phyloP scores from a whole-genome alignment of 2,797 vertebrate genomes.

The Cuniculus paca region DNA sequence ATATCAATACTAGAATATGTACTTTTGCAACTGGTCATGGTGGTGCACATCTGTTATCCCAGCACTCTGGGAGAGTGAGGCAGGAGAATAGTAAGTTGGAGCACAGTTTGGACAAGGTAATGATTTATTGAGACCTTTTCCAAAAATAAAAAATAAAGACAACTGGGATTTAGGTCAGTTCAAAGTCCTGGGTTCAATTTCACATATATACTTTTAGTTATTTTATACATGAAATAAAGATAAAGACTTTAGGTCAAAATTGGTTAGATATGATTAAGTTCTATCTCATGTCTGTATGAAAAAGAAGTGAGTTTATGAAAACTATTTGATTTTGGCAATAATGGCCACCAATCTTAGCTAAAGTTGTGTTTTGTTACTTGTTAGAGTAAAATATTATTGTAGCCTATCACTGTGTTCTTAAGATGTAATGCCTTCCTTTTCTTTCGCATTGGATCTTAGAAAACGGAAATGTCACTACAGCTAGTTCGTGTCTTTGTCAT shows the following conservation, averaged over 20 bases:
- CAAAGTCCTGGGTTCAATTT: not conserved
- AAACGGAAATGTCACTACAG: not conserved
- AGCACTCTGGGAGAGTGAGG: not conserved
- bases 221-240: constrained; percentile 21
- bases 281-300: not conserved
- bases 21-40: not conserved
- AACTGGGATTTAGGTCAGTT: not conserved
- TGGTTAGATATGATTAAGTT: not conserved
- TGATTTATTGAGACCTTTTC: not conserved
- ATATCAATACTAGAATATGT: not conserved
- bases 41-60: not conserved
- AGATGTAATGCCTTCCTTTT: not conserved
- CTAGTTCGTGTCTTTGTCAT: not conserved
- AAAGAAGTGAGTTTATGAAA: not conserved
- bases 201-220: not conserved
- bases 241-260: not conserved
- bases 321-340: not conserved
- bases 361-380: not conserved
- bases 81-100: not conserved
- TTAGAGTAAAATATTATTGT: not conserved
- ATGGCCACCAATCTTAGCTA: not conserved
- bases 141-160: not conserved
- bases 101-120: not conserved
- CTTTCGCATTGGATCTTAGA: not conserved
- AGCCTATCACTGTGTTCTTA: not conserved